Evolutionary conservation across 2,888 invertebrate species (phyloP), one percentile per base, ranked within the genome.

Genomic region (Incurvaria masculella): DNA sequence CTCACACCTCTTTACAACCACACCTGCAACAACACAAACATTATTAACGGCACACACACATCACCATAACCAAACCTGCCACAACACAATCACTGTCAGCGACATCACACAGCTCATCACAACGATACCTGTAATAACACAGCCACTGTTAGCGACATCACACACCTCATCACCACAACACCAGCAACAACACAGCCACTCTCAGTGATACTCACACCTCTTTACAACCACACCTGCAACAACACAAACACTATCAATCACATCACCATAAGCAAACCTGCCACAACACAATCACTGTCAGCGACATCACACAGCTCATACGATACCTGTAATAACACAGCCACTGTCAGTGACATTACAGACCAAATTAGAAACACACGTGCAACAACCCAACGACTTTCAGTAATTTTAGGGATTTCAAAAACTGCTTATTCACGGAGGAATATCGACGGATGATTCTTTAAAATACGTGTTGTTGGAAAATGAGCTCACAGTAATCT

Each of bases 1-100:
- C 78, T 79, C 79, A 76, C 79, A 79, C 76, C 68, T 65, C 79
- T 79, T 79, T 73, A 76, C 79, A 76, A 75, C 75, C 74, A 73
- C 76, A 72, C 79, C 79, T 79, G 70, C 10, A n/a, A 65, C 43
- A 17, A 42, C 26, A n/a, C n/a, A n/a, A n/a, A 64, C 60, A 79
- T 69, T 73, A 74, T 72, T 55, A 78, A 61, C 69, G 71, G 71
- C 69, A 75, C 78, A 79, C 79, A 76, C 79, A 79, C 76, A 68
- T 65, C 79, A 79, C 79, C 74, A 76, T 78, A 76, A 75, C 75
- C 74, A 73, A 75, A 72, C 79, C 79, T 79, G 70, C 10, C n/a
- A 65, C 43, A 17, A 42, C 26, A n/a, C n/a, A n/a, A n/a, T n/a
- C n/a, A n/a, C n/a, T n/a, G n/a, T n/a, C n/a, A n/a, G n/a, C n/a